A percentile compares a stretch with the other conserved stretches of the same genome.
These are phyloP conservation scores for Porphyrio hochstetteri DNA, from an alignment of 2,113 vertebrate genomes.

Conservation along the genomic window DNA sequence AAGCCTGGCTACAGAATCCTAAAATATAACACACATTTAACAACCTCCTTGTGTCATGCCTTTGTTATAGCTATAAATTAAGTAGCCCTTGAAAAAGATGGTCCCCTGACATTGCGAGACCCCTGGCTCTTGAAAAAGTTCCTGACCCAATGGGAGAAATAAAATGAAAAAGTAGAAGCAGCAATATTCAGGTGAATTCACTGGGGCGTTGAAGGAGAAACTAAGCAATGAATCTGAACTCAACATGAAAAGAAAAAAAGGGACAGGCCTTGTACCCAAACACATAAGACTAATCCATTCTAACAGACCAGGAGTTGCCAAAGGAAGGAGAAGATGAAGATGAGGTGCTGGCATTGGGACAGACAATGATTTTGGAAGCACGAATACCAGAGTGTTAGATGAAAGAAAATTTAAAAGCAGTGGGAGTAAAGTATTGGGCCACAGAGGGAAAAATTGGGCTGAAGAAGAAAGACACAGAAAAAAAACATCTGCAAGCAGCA, in stretches of 20 bases:
- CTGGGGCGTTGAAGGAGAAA: not conserved
- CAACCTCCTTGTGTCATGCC: not conserved
- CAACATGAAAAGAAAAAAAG: not conserved
- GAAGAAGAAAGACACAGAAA: slow-evolving; percentile 54
- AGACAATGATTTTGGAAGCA: slow-evolving; percentile 48
- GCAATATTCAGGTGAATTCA: not conserved
- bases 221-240: not conserved
- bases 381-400: not conserved
- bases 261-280: not conserved
- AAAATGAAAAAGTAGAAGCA: not conserved
- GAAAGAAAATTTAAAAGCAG: slow-evolving; percentile 46
- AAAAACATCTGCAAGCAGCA: slow-evolving; percentile 70
- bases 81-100: not conserved
- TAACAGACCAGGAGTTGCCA: not conserved
- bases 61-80: not conserved
- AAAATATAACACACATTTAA: not conserved
- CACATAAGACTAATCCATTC: slow-evolving; percentile 12
- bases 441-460: slow-evolving; percentile 49
- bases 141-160: not conserved
- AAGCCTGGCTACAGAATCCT: not conserved
- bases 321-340: slow-evolving; percentile 22
- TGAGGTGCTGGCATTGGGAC: not conserved
- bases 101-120: not conserved
- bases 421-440: slow-evolving; percentile 39
- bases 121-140: not conserved